Percentiles rank a stretch among this genome's conserved stretches.
Evolutionary conservation across 2,113 vertebrate genomes (phyloP).

Genomic region (Podiceps cristatus): DNA sequence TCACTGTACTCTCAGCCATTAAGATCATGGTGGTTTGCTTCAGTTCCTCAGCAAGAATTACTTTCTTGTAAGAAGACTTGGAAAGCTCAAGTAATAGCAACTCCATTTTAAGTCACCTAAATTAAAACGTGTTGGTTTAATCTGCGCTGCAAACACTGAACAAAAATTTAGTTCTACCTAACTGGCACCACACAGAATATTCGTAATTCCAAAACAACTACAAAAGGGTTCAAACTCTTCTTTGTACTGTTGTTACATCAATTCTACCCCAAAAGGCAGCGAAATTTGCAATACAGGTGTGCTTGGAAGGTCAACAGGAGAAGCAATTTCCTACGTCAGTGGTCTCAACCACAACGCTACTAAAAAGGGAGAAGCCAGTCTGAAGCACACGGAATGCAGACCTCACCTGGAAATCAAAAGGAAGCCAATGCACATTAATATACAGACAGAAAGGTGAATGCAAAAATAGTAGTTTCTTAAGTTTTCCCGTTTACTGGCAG

Average conservation of each 20-base stretch:
- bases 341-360: not conserved
- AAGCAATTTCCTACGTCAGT: conserved; percentile 12
- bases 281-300: not conserved
- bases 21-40: not conserved
- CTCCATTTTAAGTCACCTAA: not conserved
- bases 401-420: conserved; percentile 6
- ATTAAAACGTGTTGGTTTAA: not conserved
- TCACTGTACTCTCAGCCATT: not conserved
- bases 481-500: not conserved
- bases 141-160: not conserved
- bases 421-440: not conserved
- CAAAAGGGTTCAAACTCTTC: not conserved
- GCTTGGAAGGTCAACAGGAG: conserved; percentile 25
- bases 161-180: not conserved
- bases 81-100: not conserved
- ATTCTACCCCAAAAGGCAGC: not conserved
- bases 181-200: not conserved
- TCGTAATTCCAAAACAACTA: not conserved
- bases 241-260: not conserved
- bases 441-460: accelerated
- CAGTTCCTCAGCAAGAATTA: not conserved
- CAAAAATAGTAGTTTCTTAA: not conserved
- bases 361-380: conserved; percentile 5
- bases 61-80: not conserved
- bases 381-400: not conserved